Conservation (phyloP, 2,888 invertebrate species). For the Steromphala cineraria region DNA sequence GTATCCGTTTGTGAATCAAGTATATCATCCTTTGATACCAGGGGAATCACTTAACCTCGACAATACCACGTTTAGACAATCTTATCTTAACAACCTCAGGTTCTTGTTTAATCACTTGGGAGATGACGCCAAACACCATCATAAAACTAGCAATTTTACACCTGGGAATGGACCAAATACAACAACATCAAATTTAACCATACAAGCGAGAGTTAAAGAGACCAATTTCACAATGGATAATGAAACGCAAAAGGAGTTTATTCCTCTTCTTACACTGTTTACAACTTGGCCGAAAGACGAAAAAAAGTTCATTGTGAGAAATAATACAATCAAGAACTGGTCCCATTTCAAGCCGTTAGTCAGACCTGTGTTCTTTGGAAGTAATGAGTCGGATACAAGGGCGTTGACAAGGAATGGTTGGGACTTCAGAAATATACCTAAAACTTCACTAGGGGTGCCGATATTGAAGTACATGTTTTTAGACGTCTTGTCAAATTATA, state of each 20-base stretch:
- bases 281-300: not conserved
- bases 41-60: too few relatives aligned
- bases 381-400: not conserved
- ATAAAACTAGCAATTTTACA: too few relatives aligned
- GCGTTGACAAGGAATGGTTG: not conserved
- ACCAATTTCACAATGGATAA: not conserved
- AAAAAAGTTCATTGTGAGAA: not conserved
- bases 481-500: conserved; percentile 29
- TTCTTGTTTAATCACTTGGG: too few relatives aligned
- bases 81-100: too few relatives aligned
- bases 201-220: not conserved
- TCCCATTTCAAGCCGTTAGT: not conserved
- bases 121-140: too few relatives aligned
- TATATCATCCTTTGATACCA: too few relatives aligned
- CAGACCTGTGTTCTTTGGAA: not conserved
- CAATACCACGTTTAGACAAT: too few relatives aligned
- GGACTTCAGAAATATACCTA: not conserved
- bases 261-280: not conserved
- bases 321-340: not conserved
- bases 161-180: too few relatives aligned
- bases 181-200: too few relatives aligned
- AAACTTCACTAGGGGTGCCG: not conserved
- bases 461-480: not conserved
- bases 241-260: not conserved
- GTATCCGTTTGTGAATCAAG: too few relatives aligned